Percentiles rank a stretch among this genome's conserved stretches.
These are phyloP conservation scores for Enteromius treurensis DNA, from an alignment of 2,797 vertebrate species.

Conservation along the genomic window DNA sequence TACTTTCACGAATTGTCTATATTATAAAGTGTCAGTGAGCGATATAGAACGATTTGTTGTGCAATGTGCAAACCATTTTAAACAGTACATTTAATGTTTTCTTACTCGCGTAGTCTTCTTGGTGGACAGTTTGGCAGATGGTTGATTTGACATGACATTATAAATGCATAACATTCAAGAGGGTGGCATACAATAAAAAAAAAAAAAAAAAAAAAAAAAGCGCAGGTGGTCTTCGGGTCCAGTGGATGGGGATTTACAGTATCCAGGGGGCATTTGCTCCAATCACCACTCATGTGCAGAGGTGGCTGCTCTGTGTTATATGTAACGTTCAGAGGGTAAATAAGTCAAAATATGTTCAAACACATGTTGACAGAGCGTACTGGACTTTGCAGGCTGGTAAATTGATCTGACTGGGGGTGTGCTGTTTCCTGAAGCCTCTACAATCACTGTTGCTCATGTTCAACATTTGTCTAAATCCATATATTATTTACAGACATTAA, in stretches of 20 bases:
- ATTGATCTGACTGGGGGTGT: conserved; percentile 1
- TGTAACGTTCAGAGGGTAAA: neutral
- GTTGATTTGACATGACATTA: neutral
- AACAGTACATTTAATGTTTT: neutral
- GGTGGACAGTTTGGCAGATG: neutral
- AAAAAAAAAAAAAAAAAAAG: neutral
- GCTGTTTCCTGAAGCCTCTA: neutral
- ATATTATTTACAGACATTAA: neutral
- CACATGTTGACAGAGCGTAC: neutral
- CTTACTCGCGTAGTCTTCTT: neutral
- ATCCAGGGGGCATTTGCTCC: neutral
- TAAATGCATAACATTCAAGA: neutral
- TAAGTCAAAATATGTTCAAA: neutral
- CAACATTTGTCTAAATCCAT: neutral
- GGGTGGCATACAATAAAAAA: neutral
- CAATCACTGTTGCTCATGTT: conserved; percentile 8
- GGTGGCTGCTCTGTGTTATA: neutral
- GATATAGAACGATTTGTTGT: neutral
- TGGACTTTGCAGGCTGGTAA: neutral
- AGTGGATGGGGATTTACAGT: neutral
- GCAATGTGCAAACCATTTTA: neutral
- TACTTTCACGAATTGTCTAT: neutral
- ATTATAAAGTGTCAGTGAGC: neutral
- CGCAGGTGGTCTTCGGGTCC: neutral
- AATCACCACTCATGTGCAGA: neutral